phyloP scores from a whole-genome alignment of 2,797 vertebrate species.

The Cirrhinus molitorella region DNA sequence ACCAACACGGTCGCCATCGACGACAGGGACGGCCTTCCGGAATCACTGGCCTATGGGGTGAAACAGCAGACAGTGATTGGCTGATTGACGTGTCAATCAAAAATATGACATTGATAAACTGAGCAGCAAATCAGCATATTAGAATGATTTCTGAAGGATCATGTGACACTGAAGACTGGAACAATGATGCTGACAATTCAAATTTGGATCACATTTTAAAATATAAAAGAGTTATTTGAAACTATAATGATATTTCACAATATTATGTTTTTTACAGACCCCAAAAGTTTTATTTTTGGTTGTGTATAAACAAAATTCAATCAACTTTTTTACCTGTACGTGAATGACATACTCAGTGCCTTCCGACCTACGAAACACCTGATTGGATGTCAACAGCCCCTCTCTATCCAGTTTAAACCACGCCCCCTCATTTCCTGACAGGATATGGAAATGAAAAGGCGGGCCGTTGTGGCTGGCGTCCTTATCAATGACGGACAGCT shows the following conservation, averaged over 20 bases:
- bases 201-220: not conserved
- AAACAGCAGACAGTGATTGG: not conserved
- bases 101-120: not conserved
- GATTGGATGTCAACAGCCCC: slow-evolving; percentile 88
- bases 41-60: slow-evolving; percentile 87
- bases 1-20: slow-evolving; percentile 85
- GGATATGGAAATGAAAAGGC: slow-evolving; percentile 90
- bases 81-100: slow-evolving; percentile 7
- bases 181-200: not conserved
- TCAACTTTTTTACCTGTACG: slow-evolving; percentile 84
- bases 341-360: slow-evolving; percentile 88
- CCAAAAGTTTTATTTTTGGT: not conserved
- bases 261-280: not conserved
- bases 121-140: not conserved
- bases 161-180: not conserved
- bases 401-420: slow-evolving; percentile 89
- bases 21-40: slow-evolving; percentile 89
- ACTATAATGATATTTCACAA: not conserved
- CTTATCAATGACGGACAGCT: slow-evolving; percentile 92
- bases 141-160: not conserved
- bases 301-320: not conserved
- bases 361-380: slow-evolving; percentile 87
- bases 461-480: slow-evolving; percentile 96
- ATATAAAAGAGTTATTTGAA: not conserved
- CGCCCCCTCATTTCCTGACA: slow-evolving; percentile 91